Conservation (phyloP, 2,113 vertebrate genomes). For the Lichenostomus cassidix region DNA sequence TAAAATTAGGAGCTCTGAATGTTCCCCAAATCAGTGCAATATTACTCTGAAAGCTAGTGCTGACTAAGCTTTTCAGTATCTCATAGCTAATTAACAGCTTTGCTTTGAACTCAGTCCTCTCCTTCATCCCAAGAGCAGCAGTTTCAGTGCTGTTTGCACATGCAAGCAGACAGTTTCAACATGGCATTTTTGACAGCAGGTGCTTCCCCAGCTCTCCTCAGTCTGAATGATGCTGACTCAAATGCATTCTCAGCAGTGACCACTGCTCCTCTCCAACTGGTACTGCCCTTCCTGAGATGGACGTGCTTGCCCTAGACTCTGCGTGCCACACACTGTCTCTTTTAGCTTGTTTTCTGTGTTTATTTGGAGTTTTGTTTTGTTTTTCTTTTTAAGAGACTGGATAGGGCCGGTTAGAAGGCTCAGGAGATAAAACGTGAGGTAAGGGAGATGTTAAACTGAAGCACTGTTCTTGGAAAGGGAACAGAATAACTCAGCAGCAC, state of each 20-base stretch:
- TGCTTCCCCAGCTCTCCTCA: neutral
- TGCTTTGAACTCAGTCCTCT: neutral
- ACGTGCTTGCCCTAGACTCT: neutral
- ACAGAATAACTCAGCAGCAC: neutral
- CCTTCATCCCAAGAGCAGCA: neutral
- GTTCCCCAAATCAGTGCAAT: neutral
- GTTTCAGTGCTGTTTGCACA: neutral
- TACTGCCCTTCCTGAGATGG: neutral
- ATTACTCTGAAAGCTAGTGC: neutral
- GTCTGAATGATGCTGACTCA: neutral
- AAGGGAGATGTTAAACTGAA: slow-evolving; percentile 6
- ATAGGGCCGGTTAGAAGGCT: neutral
- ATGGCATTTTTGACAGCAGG: neutral
- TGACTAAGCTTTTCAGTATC: neutral
- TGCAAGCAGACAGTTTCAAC: neutral
- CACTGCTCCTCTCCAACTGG: neutral
- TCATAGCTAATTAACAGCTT: neutral
- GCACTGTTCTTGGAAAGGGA: neutral
- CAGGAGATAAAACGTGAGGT: neutral
- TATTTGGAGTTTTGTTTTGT: neutral
- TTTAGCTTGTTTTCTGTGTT: neutral
- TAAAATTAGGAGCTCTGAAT: neutral
- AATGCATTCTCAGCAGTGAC: neutral
- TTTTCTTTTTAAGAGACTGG: neutral
- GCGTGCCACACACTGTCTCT: neutral